Evolutionary conservation across 2,888 invertebrate species (phyloP).

Genomic region (Drosophila anomalata): DNA sequence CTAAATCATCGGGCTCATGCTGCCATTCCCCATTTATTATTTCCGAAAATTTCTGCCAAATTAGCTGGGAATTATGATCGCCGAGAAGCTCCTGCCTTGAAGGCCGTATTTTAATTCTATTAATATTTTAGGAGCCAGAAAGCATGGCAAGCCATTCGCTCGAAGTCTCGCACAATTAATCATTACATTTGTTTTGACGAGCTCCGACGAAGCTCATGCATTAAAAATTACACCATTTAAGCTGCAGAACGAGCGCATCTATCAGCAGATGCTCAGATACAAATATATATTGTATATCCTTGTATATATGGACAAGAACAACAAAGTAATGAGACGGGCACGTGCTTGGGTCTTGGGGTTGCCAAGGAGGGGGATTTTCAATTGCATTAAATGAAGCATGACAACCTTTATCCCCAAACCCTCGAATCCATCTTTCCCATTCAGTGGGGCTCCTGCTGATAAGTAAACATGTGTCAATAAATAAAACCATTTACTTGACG

Average conservation of each 20-base stretch:
- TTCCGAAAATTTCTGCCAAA: conserved; percentile 15
- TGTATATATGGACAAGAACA: neutral
- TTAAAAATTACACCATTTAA: conserved; percentile 47
- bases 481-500: conserved; percentile 74
- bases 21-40: conserved; percentile 21
- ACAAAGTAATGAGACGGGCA: conserved; percentile 41
- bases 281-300: neutral
- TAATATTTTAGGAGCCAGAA: conserved; percentile 22
- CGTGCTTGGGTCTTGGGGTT: conserved; percentile 24
- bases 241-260: conserved; percentile 41
- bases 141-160: conserved; percentile 27
- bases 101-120: conserved; percentile 3
- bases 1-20: conserved; percentile 15
- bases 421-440: conserved; percentile 9
- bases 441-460: conserved; percentile 52
- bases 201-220: conserved; percentile 32
- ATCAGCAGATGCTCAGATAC: conserved; percentile 30
- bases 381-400: conserved; percentile 71
- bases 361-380: conserved; percentile 26
- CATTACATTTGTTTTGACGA: conserved; percentile 43
- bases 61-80: conserved; percentile 25
- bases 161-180: conserved; percentile 42
- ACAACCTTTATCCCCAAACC: conserved; percentile 43
- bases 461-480: conserved; percentile 79
- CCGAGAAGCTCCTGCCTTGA: neutral